Conservation (phyloP, 2,797 vertebrate species). For the Danio aesculapii region DNA sequence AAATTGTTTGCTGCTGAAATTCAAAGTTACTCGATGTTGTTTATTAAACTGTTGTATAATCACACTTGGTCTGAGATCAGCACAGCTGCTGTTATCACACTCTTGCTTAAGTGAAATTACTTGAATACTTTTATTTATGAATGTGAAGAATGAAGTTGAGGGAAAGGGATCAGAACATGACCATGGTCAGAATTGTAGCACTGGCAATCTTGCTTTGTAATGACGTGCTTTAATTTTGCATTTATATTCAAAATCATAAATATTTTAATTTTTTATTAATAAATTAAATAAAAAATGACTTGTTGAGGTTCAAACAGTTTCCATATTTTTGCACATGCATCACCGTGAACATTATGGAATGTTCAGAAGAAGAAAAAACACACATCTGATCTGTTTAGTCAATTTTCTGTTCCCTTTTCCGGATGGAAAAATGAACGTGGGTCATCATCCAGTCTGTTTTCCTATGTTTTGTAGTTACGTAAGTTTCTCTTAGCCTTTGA, state of each 20-base stretch:
- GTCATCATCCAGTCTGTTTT: conserved; percentile 14
- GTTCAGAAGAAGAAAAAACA: background rate
- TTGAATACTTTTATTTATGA: background rate
- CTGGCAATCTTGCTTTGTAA: background rate
- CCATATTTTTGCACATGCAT: conserved; percentile 5
- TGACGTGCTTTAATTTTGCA: background rate
- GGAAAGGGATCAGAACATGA: background rate
- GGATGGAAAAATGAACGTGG: conserved; percentile 15
- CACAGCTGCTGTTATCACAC: conserved; percentile 1
- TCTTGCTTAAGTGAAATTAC: background rate
- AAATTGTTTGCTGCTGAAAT: too few relatives aligned
- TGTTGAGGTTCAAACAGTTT: background rate
- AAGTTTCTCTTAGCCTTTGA: background rate
- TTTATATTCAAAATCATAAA: too few relatives aligned
- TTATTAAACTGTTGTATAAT: background rate
- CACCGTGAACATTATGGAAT: background rate
- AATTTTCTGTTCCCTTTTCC: conserved; percentile 17
- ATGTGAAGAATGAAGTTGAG: background rate
- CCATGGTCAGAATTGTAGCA: background rate
- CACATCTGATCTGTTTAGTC: conserved; percentile 47
- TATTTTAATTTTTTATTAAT: too few relatives aligned
- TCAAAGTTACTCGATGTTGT: background rate
- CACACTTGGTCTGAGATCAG: background rate
- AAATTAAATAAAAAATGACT: background rate
- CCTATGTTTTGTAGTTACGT: background rate